Evolutionary conservation across 2,113 vertebrate species (phyloP).

Genomic region (Penelope pileata): DNA sequence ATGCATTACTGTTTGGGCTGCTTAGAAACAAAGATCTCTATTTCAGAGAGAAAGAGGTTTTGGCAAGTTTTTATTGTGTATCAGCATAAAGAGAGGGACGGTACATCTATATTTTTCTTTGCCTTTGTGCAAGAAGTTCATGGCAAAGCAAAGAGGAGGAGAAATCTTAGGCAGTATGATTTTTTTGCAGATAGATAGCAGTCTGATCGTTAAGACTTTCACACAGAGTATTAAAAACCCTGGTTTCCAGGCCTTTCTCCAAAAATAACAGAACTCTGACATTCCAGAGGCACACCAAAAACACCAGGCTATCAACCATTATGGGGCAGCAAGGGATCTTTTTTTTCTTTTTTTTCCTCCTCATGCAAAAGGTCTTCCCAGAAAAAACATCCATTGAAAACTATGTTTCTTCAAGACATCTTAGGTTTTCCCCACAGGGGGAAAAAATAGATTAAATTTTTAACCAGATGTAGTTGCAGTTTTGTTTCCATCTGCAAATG

Average conservation of each 20-base stretch:
- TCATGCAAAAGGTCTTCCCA: background rate
- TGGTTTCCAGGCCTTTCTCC: slow-evolving; percentile 12
- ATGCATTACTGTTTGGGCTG: background rate
- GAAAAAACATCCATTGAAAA: background rate
- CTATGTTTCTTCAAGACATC: background rate
- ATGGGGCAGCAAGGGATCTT: background rate
- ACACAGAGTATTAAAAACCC: background rate
- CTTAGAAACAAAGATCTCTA: background rate
- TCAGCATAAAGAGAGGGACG: background rate
- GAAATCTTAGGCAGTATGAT: fast-evolving
- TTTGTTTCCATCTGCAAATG: background rate
- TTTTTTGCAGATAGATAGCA: background rate
- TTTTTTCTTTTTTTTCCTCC: background rate
- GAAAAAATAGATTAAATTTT: background rate
- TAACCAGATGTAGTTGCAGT: background rate
- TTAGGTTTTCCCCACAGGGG: background rate
- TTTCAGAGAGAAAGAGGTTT: background rate
- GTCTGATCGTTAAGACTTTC: background rate
- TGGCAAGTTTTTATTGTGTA: background rate
- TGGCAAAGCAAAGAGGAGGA: background rate
- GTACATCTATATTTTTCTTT: background rate
- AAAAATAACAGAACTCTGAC: background rate
- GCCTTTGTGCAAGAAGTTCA: background rate
- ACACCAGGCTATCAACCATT: background rate
- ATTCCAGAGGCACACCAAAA: background rate